These are phyloP conservation scores for Pipistrellus pipistrellus DNA, from an alignment of 2,797 vertebrate genomes.

Conservation along the genomic window DNA sequence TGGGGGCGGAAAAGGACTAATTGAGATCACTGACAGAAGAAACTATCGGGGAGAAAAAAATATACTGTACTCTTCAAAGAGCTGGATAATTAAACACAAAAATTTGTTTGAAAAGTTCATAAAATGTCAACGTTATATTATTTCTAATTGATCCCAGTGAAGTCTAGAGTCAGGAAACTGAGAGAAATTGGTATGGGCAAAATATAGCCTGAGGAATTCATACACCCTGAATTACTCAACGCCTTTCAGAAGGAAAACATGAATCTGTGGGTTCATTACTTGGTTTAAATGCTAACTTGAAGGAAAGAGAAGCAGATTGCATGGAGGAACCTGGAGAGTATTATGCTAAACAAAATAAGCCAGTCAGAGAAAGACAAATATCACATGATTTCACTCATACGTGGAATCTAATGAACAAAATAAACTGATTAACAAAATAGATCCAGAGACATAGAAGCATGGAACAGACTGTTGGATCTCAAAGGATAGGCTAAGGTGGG, in stretches of 20 bases:
- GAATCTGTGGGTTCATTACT: background rate
- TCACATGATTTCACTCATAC: no score
- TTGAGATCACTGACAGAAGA: constrained; percentile 39
- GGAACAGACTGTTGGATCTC: no score
- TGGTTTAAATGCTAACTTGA: constrained; percentile 23
- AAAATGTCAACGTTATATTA: constrained; percentile 22
- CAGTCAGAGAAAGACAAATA: no score
- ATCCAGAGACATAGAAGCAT: no score
- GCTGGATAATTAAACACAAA: constrained; percentile 62
- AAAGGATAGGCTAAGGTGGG: no score
- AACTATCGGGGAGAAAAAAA: constrained; percentile 63
- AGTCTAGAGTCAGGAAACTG: constrained; percentile 30
- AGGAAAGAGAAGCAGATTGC: constrained; percentile 25
- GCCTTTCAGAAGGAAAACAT: constrained; percentile 36
- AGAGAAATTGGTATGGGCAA: background rate
- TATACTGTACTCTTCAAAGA: constrained; percentile 52
- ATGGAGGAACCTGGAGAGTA: no score
- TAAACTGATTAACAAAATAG: no score
- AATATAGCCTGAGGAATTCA: constrained; percentile 2
- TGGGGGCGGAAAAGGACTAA: constrained; percentile 3
- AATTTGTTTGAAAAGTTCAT: constrained; percentile 57
- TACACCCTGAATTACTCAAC: background rate
- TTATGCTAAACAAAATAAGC: no score
- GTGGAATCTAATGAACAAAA: no score
- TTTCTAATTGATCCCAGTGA: constrained; percentile 49